Base-by-base conservation (phyloP, 2,113 vertebrate genomes). In the Taxidea taxus region DNA sequence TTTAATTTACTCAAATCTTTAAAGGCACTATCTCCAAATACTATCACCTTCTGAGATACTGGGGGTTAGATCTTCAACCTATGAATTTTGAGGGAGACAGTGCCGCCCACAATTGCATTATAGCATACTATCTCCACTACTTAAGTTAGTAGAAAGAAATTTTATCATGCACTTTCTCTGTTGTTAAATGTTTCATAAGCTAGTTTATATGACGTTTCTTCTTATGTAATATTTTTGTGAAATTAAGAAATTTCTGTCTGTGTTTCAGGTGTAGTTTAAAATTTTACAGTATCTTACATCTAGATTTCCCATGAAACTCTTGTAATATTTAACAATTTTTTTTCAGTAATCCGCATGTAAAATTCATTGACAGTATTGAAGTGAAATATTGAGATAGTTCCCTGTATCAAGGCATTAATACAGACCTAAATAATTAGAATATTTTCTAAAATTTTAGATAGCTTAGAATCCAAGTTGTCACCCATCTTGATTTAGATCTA, bases 381-480 rank as follows among this genome's bases (percentile, higher is more conserved):
- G 29, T 68, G 4, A 51, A 58, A 60, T 82, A 49, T 34, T 87
- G 15, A 84, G 51, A 20, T 62, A 90, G 21, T 82, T 60, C 16
- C 60, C 25, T 56, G 2, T 90, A 60, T 77, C 62, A 88, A 42
- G 54, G 87, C 10, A 68, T 94, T 87, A 64, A 95, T 37, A 64
- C 7, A 90, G 14, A 62, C 7, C 0, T 72, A 75, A 4, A 47
- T 82, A 91, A 80, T 86, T 85, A 93, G 15, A 94, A 81, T 84
- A 60, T 44, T 87, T 96, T 93, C 90, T 96, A 54, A 66, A 5
- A 27, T 78, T 97, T 82, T 97, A 85, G 29, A 83, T 82, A 92
- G 39, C 49, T 95, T 84, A 87, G 39, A 47, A 49, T 20, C 47
- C 29, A 75, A 34, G 72, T 75, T 62, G 70, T 93, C 47, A 94